phyloP scores from a whole-genome alignment of 2,888 invertebrate species.

The Lamellibrachia columna region DNA sequence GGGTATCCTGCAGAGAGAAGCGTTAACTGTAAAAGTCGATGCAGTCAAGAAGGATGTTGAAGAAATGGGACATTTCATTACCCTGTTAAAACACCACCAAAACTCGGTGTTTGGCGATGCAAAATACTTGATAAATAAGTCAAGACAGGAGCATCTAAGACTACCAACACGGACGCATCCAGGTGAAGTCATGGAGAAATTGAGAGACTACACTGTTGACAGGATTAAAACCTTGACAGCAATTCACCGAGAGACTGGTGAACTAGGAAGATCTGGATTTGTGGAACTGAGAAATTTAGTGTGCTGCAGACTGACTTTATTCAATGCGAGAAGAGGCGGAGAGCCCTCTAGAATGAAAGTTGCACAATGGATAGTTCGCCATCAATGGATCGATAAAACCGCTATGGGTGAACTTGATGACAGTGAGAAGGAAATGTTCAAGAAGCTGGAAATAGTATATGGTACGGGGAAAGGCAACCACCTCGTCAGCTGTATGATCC shows the following conservation, averaged over 20 bases:
- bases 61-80: background rate
- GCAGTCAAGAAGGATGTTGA: background rate
- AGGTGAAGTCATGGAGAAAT: background rate
- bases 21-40: background rate
- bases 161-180: background rate
- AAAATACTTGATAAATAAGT: conserved; percentile 19
- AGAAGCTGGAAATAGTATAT: background rate
- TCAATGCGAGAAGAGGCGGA: conserved; percentile 19
- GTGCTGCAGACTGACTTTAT: conserved; percentile 18
- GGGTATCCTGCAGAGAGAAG: background rate
- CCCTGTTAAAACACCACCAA: conserved; percentile 17
- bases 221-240: background rate
- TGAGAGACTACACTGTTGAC: background rate
- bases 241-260: background rate
- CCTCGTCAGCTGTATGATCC: background rate
- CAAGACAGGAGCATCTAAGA: background rate
- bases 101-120: conserved; percentile 19
- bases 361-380: background rate
- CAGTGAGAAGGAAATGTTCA: background rate
- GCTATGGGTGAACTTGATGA: background rate
- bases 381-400: background rate
- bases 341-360: background rate
- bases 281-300: conserved; percentile 22
- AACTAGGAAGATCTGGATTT: background rate
- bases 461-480: background rate